Base-by-base conservation (phyloP, 2,797 vertebrate species). In the Rhynchotus rufescens region DNA sequence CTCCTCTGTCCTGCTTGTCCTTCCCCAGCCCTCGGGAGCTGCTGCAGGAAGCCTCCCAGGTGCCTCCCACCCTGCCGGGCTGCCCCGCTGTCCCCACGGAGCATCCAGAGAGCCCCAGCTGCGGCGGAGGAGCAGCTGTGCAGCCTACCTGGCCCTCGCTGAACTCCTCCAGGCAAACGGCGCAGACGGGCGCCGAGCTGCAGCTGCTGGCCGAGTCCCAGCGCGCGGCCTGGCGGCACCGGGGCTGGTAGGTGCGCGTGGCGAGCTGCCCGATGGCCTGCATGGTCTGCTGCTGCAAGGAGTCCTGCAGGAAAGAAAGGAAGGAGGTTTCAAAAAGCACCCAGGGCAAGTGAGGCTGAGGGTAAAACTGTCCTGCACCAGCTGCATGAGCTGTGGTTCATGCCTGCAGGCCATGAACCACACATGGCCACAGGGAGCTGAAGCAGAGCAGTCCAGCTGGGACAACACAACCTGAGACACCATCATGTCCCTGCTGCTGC, bases 161-260 rank as follows among this genome's bases (percentile, higher is more conserved):
- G 96, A 99, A 99, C 90, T 99, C 99, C 93, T 99, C 99, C 93
- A 99, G 97, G 93, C 99, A 99, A 94, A 99, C 98, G 22, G 99
- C 99, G 57, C 99, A 99, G 88, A 99, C 93, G 0, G 99, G 99
- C 68, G 98, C 97, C 0, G 99, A 99, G 95, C 98, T 98, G 93
- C 99, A 99, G 98, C 98, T 99, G 97, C 99, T 99, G 86, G 97
- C 98, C 0, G 99, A 98, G 65, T 98, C 99, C 67, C 97, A 98
- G 3, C 97, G 95, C 2, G 79, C 97, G 19, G 98, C 95, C 4
- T 94, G 97, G 47, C 97, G 97, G 1, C 98, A 96, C 90, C 98
- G 97, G 12, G 98, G 97, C 89, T 88, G 98, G 97, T 99, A 99
- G 61, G 96, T 98, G 92, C 98, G 98, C 0, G 98, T 99, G 96